Conservation (phyloP, 2,113 vertebrate species). For the Eidolon helvum region DNA sequence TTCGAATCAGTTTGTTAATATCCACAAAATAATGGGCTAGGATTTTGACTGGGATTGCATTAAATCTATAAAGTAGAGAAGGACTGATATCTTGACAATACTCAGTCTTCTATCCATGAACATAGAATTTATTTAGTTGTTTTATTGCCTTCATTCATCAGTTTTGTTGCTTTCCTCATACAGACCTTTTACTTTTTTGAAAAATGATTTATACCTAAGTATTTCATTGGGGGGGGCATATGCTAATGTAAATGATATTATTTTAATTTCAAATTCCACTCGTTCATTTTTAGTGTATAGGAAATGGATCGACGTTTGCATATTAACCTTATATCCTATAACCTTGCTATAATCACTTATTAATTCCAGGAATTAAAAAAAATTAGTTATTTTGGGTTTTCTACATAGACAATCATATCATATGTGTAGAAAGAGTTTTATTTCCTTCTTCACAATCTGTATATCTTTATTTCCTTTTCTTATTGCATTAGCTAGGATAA, state of each 20-base stretch:
- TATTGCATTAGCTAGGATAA: not conserved
- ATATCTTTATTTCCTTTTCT: not conserved
- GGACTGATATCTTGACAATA: not conserved
- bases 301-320: not conserved
- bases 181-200: not conserved
- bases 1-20: not conserved
- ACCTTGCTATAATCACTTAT: not conserved
- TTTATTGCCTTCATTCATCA: no score
- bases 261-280: not conserved
- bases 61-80: not conserved
- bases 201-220: not conserved
- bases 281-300: not conserved
- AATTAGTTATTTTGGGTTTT: not conserved
- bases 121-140: not conserved
- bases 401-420: not conserved
- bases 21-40: not conserved
- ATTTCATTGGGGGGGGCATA: not conserved
- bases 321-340: not conserved
- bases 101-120: not conserved
- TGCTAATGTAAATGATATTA: not conserved
- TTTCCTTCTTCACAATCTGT: not conserved
- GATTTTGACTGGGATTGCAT: not conserved
- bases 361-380: not conserved
- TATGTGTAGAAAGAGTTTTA: not conserved
- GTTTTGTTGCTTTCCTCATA: not conserved